Base-by-base conservation (phyloP, 2,113 vertebrate species). In the Otolemur garnettii region DNA sequence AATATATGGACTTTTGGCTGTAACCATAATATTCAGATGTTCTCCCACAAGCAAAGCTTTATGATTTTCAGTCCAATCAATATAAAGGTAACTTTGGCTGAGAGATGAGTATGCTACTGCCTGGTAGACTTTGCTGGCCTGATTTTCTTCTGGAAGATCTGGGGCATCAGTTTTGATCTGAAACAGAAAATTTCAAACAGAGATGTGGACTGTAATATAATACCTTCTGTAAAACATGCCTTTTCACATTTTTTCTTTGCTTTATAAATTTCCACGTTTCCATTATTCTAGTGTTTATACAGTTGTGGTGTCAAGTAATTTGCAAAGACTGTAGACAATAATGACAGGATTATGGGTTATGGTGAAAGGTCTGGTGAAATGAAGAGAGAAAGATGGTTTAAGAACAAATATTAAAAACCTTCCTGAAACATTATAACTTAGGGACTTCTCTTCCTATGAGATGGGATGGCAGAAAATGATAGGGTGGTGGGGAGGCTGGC, bases 1-100 rank as follows among this genome's bases (percentile, higher is more conserved):
- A 95, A 98, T 98, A 83, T 98, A 98, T 0, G 81, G 99, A 42
- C 98, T 99, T 17, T 60, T 95, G 10, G 99, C 99, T 66, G 99
- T 98, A 35, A 99, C 89, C 0, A 98, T 98, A 77, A 99, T 94
- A 92, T 80, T 98, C 60, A 98, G 60, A 9, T 96, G 91, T 5
- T 97, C 91, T 8, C 99, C 99, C 18, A 99, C 99, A 30, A 66
- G 4, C 17, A 99, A 95, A 19, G 87, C 28, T 17, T 90, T 96
- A 35, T 98, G 95, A 71, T 97, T 97, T 81, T 98, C 95, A 9
- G 98, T 98, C 95, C 99, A 98, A 96, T 99, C 98, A 59, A 99
- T 99, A 95, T 99, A 99, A 0, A 99, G 98, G 91, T 99, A 99
- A 38, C 99, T 99, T 24, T 98, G 96, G 91, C 99, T 99, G 35